These are phyloP conservation scores for Chaetura pelagica DNA, from an alignment of 2,113 vertebrate species.

Conservation along the genomic window DNA sequence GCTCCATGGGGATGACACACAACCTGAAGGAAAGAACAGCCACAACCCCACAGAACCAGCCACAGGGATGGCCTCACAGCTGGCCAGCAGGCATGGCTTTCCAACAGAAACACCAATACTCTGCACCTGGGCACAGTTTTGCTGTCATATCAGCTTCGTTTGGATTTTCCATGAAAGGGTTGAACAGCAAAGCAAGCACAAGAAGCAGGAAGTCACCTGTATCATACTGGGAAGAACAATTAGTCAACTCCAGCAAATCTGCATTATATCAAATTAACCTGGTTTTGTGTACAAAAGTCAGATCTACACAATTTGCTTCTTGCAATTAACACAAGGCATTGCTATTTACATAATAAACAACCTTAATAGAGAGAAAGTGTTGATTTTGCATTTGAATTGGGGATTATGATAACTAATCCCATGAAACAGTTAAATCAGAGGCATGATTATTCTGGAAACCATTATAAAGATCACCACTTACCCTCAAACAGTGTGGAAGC, in stretches of 20 bases:
- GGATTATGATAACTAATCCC: not conserved
- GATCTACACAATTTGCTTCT: not conserved
- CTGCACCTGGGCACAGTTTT: not conserved
- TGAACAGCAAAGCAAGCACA: not conserved
- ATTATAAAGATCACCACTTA: not conserved
- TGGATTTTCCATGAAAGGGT: not conserved
- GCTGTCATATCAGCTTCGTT: not conserved
- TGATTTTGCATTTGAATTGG: not conserved
- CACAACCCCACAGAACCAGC: not conserved
- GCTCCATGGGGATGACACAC: not conserved
- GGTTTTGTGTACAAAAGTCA: not conserved
- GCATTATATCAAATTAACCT: not conserved
- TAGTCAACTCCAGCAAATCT: not conserved
- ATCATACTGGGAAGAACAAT: not conserved
- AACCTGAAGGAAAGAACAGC: not conserved
- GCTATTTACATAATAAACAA: not conserved
- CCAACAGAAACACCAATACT: not conserved
- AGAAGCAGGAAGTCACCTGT: not conserved
- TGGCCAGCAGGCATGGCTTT: not conserved
- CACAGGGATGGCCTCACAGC: not conserved
- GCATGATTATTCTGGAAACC: not conserved
- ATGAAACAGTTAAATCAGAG: not conserved
- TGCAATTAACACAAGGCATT: not conserved
- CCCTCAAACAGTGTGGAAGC: not conserved
- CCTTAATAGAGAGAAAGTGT: not conserved